These are phyloP conservation scores for Dendrolimus houi DNA, from an alignment of 2,888 invertebrate genomes.

Conservation along the genomic window DNA sequence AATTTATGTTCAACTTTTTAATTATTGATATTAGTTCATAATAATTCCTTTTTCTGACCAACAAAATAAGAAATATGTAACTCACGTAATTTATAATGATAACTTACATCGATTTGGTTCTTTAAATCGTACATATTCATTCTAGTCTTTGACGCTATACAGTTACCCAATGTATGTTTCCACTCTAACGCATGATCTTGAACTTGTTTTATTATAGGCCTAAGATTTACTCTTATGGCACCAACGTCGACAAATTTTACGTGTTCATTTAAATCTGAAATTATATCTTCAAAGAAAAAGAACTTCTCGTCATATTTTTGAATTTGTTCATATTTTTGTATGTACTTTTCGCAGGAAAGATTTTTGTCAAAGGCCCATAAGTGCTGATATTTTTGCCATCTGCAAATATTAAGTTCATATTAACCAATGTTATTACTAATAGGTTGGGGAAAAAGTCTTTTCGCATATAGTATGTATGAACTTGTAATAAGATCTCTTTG, in stretches of 20 bases:
- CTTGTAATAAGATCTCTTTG: too few species aligned
- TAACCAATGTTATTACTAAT: too few species aligned
- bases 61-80: neutral
- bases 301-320: slow-evolving; percentile 88
- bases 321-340: slow-evolving; percentile 73
- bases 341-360: slow-evolving; percentile 85
- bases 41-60: too few species aligned
- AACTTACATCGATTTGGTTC: slow-evolving; percentile 80
- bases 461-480: too few species aligned
- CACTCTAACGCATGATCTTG: slow-evolving; percentile 86
- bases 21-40: too few species aligned
- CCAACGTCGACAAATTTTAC: slow-evolving; percentile 78
- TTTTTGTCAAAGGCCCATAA: slow-evolving; percentile 87
- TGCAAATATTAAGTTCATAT: slow-evolving; percentile 20
- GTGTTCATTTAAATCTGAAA: slow-evolving; percentile 78
- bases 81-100: neutral
- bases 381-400: slow-evolving; percentile 84
- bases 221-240: slow-evolving; percentile 84
- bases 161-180: slow-evolving; percentile 83
- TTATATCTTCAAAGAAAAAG: slow-evolving; percentile 86
- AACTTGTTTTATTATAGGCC: slow-evolving; percentile 79
- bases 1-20: too few species aligned
- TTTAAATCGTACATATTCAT: slow-evolving; percentile 82
- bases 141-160: slow-evolving; percentile 80
- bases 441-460: too few species aligned